Percentiles rank a stretch among this genome's conserved stretches.
phyloP scores from a whole-genome alignment of 2,113 vertebrate genomes.

The Amia ocellicauda region DNA sequence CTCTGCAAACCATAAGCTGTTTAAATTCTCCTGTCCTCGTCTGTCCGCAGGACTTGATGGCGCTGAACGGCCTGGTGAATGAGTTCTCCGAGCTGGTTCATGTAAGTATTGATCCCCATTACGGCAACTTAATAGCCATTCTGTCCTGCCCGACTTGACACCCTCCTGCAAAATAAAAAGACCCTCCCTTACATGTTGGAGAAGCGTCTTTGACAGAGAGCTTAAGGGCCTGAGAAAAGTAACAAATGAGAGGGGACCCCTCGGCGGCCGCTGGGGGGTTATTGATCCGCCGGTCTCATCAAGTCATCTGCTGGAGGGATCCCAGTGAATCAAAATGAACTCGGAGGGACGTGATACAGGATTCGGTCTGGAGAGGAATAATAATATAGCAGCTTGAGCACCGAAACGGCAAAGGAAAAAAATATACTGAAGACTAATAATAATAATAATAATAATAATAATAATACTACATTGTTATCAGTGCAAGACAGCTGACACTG shows the following conservation, averaged over 20 bases:
- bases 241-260: neutral
- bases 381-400: too few species aligned
- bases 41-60: slow-evolving; percentile 80
- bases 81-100: slow-evolving; percentile 84
- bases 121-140: neutral
- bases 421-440: too few species aligned
- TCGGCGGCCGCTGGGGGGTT: neutral
- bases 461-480: too few species aligned
- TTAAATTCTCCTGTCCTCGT: neutral
- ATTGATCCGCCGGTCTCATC: slow-evolving; percentile 24
- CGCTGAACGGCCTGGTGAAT: slow-evolving; percentile 82
- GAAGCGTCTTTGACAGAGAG: neutral
- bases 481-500: too few species aligned
- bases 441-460: too few species aligned
- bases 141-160: too few species aligned
- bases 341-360: too few species aligned
- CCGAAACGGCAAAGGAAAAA: too few species aligned
- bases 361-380: too few species aligned
- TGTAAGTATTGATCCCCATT: slow-evolving; percentile 72
- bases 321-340: neutral
- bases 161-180: too few species aligned
- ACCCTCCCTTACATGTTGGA: slow-evolving; percentile 53
- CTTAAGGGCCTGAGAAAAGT: neutral
- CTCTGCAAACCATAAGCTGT: too few species aligned
- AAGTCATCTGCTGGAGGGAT: slow-evolving; percentile 8